Evolutionary conservation across 2,888 invertebrate species (phyloP).

Genomic region (Oegoconia quadripuncta): DNA sequence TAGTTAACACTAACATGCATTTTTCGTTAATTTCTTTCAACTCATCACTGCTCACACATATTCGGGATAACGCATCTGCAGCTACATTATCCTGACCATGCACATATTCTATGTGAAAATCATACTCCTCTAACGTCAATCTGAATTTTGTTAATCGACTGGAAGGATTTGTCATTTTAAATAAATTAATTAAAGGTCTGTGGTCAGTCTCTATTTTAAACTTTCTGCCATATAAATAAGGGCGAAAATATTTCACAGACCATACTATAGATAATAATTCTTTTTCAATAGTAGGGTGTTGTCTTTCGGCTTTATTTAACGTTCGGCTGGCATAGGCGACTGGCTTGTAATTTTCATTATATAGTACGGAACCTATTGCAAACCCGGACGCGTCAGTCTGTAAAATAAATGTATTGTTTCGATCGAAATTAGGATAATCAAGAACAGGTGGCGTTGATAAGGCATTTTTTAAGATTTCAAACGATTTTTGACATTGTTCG

Average conservation of each 20-base stretch:
- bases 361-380: constrained; percentile 17
- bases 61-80: constrained; percentile 20
- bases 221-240: background rate
- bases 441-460: background rate
- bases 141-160: no score
- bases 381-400: constrained; percentile 15
- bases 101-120: constrained; percentile 15
- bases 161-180: constrained; percentile 14
- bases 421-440: constrained; percentile 12
- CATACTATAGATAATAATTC: constrained; percentile 17
- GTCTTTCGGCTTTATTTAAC: constrained; percentile 18
- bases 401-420: no score
- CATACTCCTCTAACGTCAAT: constrained; percentile 20
- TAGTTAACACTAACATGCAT: constrained; percentile 15
- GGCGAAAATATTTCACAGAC: no score
- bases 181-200: background rate
- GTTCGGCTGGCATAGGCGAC: constrained; percentile 19
- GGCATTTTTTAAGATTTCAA: background rate
- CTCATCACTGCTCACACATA: constrained; percentile 11
- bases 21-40: constrained; percentile 17
- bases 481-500: background rate
- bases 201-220: background rate
- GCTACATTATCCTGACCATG: constrained; percentile 15
- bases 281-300: constrained; percentile 18
- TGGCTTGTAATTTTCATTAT: constrained; percentile 13